phyloP scores from a whole-genome alignment of 2,113 vertebrate genomes.

The Apodemus speciosus region DNA sequence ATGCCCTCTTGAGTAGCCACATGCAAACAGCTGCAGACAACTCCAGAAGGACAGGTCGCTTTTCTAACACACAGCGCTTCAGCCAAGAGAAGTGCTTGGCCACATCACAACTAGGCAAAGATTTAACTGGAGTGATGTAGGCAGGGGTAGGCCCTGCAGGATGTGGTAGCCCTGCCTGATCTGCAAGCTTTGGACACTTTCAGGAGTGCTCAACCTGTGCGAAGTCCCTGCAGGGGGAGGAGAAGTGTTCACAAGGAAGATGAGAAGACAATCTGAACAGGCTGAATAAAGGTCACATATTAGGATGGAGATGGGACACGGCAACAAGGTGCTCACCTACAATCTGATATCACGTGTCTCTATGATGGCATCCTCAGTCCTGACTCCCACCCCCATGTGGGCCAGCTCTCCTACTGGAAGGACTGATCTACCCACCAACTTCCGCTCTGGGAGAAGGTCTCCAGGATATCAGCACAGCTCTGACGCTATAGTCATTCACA shows the following conservation, averaged over 20 bases:
- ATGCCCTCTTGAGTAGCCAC: slow-evolving; percentile 58
- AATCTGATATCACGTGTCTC: neutral
- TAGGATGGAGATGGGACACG: neutral
- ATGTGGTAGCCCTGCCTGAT: slow-evolving; percentile 2
- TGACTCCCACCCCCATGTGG: neutral
- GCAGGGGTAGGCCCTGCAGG: neutral
- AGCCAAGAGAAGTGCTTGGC: slow-evolving; percentile 45
- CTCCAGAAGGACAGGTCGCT: slow-evolving; percentile 35
- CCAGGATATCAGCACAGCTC: neutral
- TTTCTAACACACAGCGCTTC: slow-evolving; percentile 32
- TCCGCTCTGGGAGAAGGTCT: neutral
- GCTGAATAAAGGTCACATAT: neutral
- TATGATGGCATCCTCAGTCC: neutral
- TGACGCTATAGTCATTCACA: neutral
- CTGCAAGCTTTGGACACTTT: neutral
- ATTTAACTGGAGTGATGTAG: slow-evolving; percentile 7
- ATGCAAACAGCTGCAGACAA: slow-evolving; percentile 58
- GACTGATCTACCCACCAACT: neutral
- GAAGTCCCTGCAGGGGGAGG: neutral
- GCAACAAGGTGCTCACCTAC: neutral
- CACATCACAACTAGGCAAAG: slow-evolving; percentile 49
- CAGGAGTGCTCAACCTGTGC: neutral
- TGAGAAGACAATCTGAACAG: neutral
- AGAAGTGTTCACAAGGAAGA: neutral
- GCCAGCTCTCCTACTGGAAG: neutral